A percentile compares a stretch with the other conserved stretches of the same genome.
Evolutionary conservation across 2,113 vertebrate genomes (phyloP).

Genomic region (Leucosticte australis): DNA sequence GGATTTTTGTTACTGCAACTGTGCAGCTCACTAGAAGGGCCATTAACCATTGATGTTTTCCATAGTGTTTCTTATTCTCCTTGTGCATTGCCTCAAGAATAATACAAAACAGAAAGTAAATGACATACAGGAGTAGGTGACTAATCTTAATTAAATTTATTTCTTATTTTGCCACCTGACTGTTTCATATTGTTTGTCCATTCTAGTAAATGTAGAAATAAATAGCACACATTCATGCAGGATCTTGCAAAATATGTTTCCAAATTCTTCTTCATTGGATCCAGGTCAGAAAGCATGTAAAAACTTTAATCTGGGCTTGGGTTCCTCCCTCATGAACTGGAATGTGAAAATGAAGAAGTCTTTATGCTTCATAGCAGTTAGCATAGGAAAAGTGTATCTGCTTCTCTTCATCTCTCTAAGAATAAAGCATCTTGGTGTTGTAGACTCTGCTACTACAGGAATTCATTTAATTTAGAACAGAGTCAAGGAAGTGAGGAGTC

Average conservation of each 20-base stretch:
- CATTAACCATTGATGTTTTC: not conserved
- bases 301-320: not conserved
- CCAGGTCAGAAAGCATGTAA: not conserved
- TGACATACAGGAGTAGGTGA: not conserved
- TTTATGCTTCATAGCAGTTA: not conserved
- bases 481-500: not conserved
- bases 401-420: not conserved
- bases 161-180: not conserved
- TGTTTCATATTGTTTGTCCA: not conserved
- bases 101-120: not conserved
- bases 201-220: not conserved
- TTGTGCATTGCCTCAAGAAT: not conserved
- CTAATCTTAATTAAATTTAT: not conserved
- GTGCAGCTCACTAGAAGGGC: not conserved
- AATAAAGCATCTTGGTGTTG: not conserved
- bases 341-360: not conserved
- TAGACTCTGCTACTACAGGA: not conserved
- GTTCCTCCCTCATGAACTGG: not conserved
- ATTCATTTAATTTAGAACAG: slow-evolving; percentile 17
- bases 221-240: not conserved
- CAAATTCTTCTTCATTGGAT: not conserved
- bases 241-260: not conserved
- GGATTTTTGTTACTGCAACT: not conserved
- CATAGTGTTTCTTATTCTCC: not conserved
- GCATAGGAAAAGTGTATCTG: not conserved